Conservation (phyloP, 1,140 invertebrate species). For the Ditylenchus dipsaci region DNA sequence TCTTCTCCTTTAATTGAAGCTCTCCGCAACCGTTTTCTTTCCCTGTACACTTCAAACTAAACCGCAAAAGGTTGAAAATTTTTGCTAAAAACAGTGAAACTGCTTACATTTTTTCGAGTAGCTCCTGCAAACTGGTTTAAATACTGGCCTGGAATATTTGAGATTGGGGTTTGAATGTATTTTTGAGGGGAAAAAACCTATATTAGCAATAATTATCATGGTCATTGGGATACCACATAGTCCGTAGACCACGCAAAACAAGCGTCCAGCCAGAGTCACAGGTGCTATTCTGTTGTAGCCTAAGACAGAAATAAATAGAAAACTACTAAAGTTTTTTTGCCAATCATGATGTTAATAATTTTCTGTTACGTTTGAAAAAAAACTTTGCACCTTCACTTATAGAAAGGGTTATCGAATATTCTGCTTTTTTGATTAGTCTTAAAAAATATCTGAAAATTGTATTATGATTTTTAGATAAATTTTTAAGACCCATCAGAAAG, state of each 20-base stretch:
- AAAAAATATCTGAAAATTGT: too few relatives aligned
- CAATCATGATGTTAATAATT: slow-evolving; percentile 9
- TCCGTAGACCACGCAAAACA: slow-evolving; percentile 56
- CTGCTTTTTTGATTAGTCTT: too few relatives aligned
- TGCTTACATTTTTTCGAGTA: slow-evolving; percentile 40
- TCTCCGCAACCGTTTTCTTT: slow-evolving; percentile 13
- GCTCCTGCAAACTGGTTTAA: slow-evolving; percentile 42
- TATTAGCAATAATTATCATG: slow-evolving; percentile 50
- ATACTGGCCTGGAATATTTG: slow-evolving; percentile 30
- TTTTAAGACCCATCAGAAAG: too few relatives aligned
- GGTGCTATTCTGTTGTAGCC: slow-evolving; percentile 58
- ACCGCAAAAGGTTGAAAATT: slow-evolving; percentile 13
- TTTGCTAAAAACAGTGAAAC: slow-evolving; percentile 6
- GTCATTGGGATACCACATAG: slow-evolving; percentile 49
- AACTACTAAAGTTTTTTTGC: neutral
- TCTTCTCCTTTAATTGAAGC: slow-evolving; percentile 33
- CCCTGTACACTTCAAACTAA: slow-evolving; percentile 27
- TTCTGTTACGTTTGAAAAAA: too few relatives aligned
- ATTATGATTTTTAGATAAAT: too few relatives aligned
- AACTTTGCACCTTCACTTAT: too few relatives aligned
- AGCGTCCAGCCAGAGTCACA: slow-evolving; percentile 48
- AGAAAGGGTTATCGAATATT: too few relatives aligned
- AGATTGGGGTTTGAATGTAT: neutral
- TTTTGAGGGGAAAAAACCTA: slow-evolving; percentile 12
- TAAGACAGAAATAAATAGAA: slow-evolving; percentile 4